Evolutionary conservation across 2,888 invertebrate genomes (phyloP).

Genomic region (Cantharis rufa): DNA sequence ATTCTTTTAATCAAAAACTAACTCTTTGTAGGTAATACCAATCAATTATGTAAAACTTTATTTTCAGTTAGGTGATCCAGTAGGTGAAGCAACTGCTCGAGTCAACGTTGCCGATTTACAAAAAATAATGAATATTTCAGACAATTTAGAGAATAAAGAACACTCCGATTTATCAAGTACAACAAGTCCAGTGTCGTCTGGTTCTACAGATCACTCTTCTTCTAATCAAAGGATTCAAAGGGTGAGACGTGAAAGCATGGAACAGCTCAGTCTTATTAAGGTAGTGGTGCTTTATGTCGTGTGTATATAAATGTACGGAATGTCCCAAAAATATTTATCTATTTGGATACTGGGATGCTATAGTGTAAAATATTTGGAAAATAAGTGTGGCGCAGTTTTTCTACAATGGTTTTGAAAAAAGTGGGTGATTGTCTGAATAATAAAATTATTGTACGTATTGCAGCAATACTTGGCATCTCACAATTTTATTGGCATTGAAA

Average conservation of each 20-base stretch:
- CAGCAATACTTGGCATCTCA: not conserved
- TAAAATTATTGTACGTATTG: not conserved
- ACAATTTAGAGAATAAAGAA: constrained; percentile 41
- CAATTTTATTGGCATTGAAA: not conserved
- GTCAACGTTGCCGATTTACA: constrained; percentile 90
- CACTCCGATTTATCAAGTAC: constrained; percentile 1
- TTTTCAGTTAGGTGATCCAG: constrained; percentile 77
- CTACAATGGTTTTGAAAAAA: not conserved
- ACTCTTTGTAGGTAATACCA: not conserved
- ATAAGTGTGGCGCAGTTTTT: not conserved
- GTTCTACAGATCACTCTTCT: constrained; percentile 29
- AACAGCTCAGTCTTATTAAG: constrained; percentile 92
- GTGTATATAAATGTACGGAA: constrained; percentile 22
- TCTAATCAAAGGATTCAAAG: constrained; percentile 56
- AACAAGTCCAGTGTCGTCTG: constrained; percentile 29
- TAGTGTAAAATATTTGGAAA: not conserved
- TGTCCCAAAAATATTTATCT: not conserved
- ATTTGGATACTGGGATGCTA: not conserved
- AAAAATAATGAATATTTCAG: constrained; percentile 75
- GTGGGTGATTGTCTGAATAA: not conserved
- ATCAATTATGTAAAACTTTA: not conserved
- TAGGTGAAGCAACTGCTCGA: constrained; percentile 92
- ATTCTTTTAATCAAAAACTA: constrained; percentile 5
- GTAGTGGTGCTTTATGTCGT: constrained; percentile 55
- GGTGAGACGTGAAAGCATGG: constrained; percentile 91